Evolutionary conservation across 1,140 invertebrate species (phyloP), one percentile per base, ranked within the genome.

Genomic region (Leptinotarsa texana): DNA sequence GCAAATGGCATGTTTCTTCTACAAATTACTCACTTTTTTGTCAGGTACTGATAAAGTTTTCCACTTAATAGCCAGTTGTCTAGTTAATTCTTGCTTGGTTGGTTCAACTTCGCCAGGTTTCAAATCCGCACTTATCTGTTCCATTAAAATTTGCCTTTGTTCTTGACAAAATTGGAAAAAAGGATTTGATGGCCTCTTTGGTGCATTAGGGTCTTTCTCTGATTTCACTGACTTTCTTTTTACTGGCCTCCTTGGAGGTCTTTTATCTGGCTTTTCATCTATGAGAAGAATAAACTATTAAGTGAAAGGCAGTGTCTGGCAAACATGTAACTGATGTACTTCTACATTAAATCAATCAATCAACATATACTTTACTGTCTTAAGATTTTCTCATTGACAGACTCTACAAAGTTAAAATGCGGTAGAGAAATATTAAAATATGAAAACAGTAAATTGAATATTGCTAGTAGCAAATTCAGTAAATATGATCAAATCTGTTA

Each of bases 111-210:
- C 88, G 51, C 92, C 91, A 69, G 90, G 88, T 75, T 83, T 86
- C 63, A 86, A 78, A 77, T 89, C 88, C 24, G 88, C 85, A 81
- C 83, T 82, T 79, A 89, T 83, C 80, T 92, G 87, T 80, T 92
- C 91, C 86, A 93, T 89, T n/a, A 93, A 88, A 33, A 92, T 84
- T 49, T 87, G 91, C 77, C 92, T 87, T 83, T 93, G 92, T 80
- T 93, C 92, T 85, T 93, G 92, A 80, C 92, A 93, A 84, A 93
- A 94, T 85, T 93, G 92, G 78, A 94, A 93, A 84, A 93, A 93
- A 69, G 92, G 92, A 89, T 93, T 93, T 49, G 91, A 92, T 1
- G 92, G 92, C 77, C 92, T 88, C 81, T 94, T 94, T 5, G 93
- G 92, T 49, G 92, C 92, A 86, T 93, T 93, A 2, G 92, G 92